A percentile compares a stretch with the other conserved stretches of the same genome.
Conservation (phyloP, 2,888 invertebrate genomes). For the Phyllotreta cruciferae region DNA sequence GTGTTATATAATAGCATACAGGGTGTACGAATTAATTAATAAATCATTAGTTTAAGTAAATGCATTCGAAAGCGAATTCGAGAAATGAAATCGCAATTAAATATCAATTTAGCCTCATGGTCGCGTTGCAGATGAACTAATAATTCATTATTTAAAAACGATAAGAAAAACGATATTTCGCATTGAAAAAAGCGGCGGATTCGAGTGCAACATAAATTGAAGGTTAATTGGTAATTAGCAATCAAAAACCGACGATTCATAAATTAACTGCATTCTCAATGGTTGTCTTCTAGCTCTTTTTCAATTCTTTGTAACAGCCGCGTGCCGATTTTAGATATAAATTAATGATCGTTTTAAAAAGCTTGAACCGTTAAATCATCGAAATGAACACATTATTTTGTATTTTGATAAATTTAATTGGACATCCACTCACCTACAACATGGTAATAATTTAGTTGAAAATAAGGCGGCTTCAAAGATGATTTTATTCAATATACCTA, state of each 20-base stretch:
- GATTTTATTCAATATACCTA: no score
- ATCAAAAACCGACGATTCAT: neutral
- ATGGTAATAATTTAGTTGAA: no score
- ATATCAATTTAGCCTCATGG: conserved; percentile 29
- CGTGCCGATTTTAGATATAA: no score
- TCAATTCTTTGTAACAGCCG: no score
- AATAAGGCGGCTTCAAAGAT: no score
- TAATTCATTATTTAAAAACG: conserved; percentile 30
- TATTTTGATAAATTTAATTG: no score
- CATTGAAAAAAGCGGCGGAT: conserved; percentile 15
- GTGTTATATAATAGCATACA: no score
- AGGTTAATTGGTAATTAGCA: conserved; percentile 8
- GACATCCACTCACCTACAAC: no score
- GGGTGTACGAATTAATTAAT: neutral
- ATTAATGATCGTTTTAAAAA: no score
- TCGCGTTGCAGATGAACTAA: conserved; percentile 24
- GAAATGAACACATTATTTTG: no score
- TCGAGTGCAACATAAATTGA: conserved; percentile 23
- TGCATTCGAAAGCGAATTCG: conserved; percentile 22
- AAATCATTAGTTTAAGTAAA: conserved; percentile 16
- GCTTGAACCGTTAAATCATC: no score
- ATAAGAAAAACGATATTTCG: conserved; percentile 25
- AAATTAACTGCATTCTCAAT: neutral
- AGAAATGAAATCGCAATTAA: conserved; percentile 20
- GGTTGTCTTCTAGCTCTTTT: no score